Base-by-base conservation (phyloP, 2,888 invertebrate genomes). In the Pristionchus entomophagus region DNA sequence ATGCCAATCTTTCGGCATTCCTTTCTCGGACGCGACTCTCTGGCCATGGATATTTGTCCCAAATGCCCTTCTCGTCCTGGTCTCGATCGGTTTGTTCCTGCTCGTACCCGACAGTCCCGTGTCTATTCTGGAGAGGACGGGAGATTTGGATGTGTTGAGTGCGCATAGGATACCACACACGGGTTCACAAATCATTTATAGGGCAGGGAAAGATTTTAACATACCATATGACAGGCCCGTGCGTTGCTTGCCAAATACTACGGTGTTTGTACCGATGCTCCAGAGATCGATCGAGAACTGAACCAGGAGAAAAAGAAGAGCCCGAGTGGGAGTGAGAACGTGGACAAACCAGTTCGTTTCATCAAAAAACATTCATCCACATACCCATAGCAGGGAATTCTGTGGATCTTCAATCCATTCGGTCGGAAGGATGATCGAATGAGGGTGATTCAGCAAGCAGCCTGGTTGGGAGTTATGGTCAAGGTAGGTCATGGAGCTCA, bases 351-450 rank as follows among this genome's bases (percentile, higher is more conserved):
- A 32, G 65, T 65, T 4, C 4, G 14, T 29, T 12, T 10, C 6
- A 5, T 26, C 26, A 26, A 56, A 1, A 1, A 56, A 65, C n/a
- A n/a, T n/a, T n/a, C n/a, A n/a, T n/a, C n/a, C n/a, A n/a, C n/a
- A n/a, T n/a, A n/a, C 17, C 0, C 12, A 0, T 14, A 14, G 17
- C 49, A 59, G 59, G 88, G 89, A 32, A 88, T 89, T 65, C 84
- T 86, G 38, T 88, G 89, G 85, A 89, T 90, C 88, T 89, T 90
- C 87, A 89, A 88, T 87, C 90, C 90, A 56, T 90, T 88, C 89
- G 84, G 86, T 2, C 88, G 88, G 49, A 88, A 88, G 49, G 89
- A 90, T 81, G 83, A 84, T 26, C 87, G 87, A 32, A 87, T 88
- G 32, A 77, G 84, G 19, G 87, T 90, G 22, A 87, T 90, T 59